A percentile compares a stretch with the other conserved stretches of the same genome.
These are phyloP conservation scores for Eilema sororculum DNA, from an alignment of 2,888 invertebrate species.

Conservation along the genomic window DNA sequence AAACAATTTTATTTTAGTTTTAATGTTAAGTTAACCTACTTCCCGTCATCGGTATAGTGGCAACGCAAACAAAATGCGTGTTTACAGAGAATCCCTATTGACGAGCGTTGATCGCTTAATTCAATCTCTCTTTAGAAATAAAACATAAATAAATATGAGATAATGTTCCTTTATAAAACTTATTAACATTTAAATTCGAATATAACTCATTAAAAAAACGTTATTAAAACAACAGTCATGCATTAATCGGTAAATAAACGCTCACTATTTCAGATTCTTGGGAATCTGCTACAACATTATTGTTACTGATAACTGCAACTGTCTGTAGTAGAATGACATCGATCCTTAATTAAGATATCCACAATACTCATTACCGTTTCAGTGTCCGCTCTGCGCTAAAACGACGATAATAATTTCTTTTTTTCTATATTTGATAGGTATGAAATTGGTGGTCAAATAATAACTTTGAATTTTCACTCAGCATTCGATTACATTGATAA, in stretches of 20 bases:
- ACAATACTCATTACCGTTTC: no score
- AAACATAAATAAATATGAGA: slow-evolving; percentile 17
- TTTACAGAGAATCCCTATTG: slow-evolving; percentile 51
- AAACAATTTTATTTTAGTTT: background rate
- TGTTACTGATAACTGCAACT: no score
- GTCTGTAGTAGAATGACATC: no score
- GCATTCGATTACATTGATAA: no score
- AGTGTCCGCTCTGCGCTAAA: no score
- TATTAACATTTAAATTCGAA: background rate
- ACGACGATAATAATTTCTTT: no score
- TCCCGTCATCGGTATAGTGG: slow-evolving; percentile 11
- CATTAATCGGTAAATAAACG: background rate
- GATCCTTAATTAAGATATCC: no score
- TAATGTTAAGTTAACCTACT: slow-evolving; percentile 19
- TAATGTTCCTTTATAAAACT: background rate
- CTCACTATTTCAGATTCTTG: no score
- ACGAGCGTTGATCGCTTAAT: slow-evolving; percentile 54
- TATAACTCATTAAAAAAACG: background rate
- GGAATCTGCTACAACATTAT: no score
- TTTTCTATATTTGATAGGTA: no score
- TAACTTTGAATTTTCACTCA: no score
- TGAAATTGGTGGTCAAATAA: no score
- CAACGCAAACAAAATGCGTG: slow-evolving; percentile 55
- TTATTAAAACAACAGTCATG: background rate
- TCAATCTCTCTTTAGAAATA: slow-evolving; percentile 37